Evolutionary conservation across 2,113 vertebrate species (phyloP).

Genomic region (Dermatemys mawii): DNA sequence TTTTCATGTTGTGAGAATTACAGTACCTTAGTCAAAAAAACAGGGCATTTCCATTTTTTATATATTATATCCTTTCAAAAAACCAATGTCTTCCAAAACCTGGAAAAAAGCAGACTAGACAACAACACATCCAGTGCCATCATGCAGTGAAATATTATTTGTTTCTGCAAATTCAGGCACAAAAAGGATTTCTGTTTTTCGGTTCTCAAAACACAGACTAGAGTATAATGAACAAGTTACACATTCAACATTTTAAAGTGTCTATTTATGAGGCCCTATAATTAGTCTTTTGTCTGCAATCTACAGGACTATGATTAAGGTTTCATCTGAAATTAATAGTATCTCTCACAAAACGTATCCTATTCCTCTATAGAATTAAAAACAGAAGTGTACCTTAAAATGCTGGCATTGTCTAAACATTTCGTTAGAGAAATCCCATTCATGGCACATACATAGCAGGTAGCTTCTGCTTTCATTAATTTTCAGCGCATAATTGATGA

Average conservation of each 20-base stretch:
- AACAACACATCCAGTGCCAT: background rate
- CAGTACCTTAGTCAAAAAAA: slow-evolving; percentile 71
- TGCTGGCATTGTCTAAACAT: slow-evolving; percentile 9
- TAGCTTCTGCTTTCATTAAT: slow-evolving; percentile 31
- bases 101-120: background rate
- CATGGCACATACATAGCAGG: background rate
- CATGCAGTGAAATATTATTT: slow-evolving; percentile 16
- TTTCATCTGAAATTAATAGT: slow-evolving; percentile 23
- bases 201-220: slow-evolving; percentile 41
- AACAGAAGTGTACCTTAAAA: slow-evolving; percentile 28
- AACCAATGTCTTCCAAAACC: background rate
- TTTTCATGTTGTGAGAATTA: slow-evolving; percentile 76
- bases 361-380: background rate
- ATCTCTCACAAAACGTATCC: slow-evolving; percentile 39
- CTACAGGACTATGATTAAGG: slow-evolving; percentile 31
- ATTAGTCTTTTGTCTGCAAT: slow-evolving; percentile 72
- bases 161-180: slow-evolving; percentile 14
- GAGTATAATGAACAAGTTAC: slow-evolving; percentile 61
- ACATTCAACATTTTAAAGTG: slow-evolving; percentile 60
- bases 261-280: slow-evolving; percentile 64
- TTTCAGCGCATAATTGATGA: slow-evolving; percentile 4
- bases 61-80: slow-evolving; percentile 19
- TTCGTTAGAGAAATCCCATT: slow-evolving; percentile 32
- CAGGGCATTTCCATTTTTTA: slow-evolving; percentile 66
- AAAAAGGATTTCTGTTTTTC: slow-evolving; percentile 3